Base-by-base conservation (phyloP, 2,888 invertebrate species). In the Melikaiella ostensackeni region DNA sequence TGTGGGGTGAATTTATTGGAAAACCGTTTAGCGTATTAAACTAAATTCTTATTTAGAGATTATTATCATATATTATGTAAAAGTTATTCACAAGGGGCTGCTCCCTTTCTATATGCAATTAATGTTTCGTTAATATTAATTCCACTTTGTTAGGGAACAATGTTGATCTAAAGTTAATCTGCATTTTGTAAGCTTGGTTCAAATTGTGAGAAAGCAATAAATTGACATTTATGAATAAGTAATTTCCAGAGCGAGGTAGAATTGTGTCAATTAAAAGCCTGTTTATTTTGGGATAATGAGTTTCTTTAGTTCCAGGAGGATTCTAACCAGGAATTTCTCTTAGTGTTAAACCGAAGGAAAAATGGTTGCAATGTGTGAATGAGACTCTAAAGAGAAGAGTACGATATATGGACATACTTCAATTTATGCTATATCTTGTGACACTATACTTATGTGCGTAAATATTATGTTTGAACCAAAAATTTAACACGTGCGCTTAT, bases 21-120 rank as follows among this genome's bases (percentile, higher is more conserved):
- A 27, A 50, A 50, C n/a, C 13, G 30, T 50, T 50, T 70, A 30
- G 30, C 30, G 1, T 19, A 70, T 13, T 70, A n/a, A 33, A 70
- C 50, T 16, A 27, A 66, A 66, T 66, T 66, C 19, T 27, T 27
- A 7, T 66, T 66, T 42, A n/a, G 30, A 30, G 50, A 50, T 19
- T 70, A 70, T 70, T 70, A 70, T 70, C 30, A 70, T 70, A 70
- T 50, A 50, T 70, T 30, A 70, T 70, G 24, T 13, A 13, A 5
- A 57, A 21, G 9, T 57, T 70, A 70, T n/a, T 50, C 50, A 46
- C 30, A 27, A 30, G 50, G 13, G 21, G 30, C 13, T 46, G 46
- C 30, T 50, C 6, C 21, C 30, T 0, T 70, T 50, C 30, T 46
- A 33, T 50, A 2, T 50, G 6, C n/a, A 70, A 30, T 30, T 11